phyloP scores from a whole-genome alignment of 2,113 vertebrate genomes.

The Megaleporinus macrocephalus region DNA sequence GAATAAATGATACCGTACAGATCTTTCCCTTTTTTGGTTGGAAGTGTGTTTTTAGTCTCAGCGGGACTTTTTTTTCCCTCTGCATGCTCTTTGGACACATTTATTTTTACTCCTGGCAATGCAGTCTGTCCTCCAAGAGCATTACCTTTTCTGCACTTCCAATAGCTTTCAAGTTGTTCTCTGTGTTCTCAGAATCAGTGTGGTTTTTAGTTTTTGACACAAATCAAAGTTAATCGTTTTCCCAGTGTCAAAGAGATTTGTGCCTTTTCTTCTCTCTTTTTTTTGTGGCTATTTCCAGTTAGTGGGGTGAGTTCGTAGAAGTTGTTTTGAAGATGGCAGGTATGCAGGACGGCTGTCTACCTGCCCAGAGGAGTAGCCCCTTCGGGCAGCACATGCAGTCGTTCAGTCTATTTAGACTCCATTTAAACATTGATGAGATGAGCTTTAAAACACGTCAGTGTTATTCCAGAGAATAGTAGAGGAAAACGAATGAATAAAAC shows the following conservation, averaged over 20 bases:
- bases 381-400: slow-evolving; percentile 42
- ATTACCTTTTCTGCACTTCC: slow-evolving; percentile 37
- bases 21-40: slow-evolving; percentile 76
- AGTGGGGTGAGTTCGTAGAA: neutral
- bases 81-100: slow-evolving; percentile 29
- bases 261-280: neutral
- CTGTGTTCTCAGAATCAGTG: slow-evolving; percentile 13
- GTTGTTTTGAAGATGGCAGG: slow-evolving; percentile 22
- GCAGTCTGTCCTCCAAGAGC: slow-evolving; percentile 27
- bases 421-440: slow-evolving; percentile 61
- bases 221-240: slow-evolving; percentile 34
- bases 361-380: slow-evolving; percentile 49
- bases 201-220: slow-evolving; percentile 13
- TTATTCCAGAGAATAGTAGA: neutral
- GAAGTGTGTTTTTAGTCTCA: slow-evolving; percentile 55
- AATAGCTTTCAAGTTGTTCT: slow-evolving; percentile 7
- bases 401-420: slow-evolving; percentile 59
- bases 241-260: neutral
- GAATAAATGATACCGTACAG: slow-evolving; percentile 22
- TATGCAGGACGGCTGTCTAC: slow-evolving; percentile 23
- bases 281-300: neutral
- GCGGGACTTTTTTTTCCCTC: slow-evolving; percentile 13
- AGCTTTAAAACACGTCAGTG: slow-evolving; percentile 50
- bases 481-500: neutral
- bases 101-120: slow-evolving; percentile 30